Evolutionary conservation across 2,113 vertebrate species (phyloP).

Genomic region (Acrocephalus kingi): DNA sequence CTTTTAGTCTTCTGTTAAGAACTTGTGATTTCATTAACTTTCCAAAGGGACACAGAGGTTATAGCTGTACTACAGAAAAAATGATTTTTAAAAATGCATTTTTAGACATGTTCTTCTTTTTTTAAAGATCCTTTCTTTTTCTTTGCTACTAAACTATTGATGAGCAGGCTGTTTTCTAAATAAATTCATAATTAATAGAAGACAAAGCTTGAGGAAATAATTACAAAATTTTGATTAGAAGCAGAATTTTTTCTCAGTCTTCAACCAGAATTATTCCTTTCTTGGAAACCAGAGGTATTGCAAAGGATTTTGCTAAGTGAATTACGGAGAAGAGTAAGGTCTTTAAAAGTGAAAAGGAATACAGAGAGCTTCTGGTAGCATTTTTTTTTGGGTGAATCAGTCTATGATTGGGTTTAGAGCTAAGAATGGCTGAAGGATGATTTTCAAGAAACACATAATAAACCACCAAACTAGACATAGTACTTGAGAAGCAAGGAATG

Average conservation of each 20-base stretch:
- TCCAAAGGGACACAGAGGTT: not conserved
- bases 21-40: not conserved
- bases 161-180: constrained; percentile 27
- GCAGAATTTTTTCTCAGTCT: not conserved
- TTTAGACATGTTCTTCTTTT: not conserved
- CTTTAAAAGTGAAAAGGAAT: not conserved
- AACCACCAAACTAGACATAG: not conserved
- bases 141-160: constrained; percentile 11
- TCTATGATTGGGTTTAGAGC: not conserved
- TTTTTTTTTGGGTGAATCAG: not conserved
- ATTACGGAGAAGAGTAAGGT: not conserved
- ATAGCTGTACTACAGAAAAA: not conserved
- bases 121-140: not conserved
- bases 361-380: not conserved
- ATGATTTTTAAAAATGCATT: not conserved
- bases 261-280: not conserved
- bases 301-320: not conserved
- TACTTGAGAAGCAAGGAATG: not conserved
- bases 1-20: not conserved
- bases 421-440: not conserved
- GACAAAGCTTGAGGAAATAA: not conserved
- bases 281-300: not conserved
- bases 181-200: constrained; percentile 41
- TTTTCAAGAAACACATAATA: not conserved
- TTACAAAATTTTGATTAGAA: constrained; percentile 8